Evolutionary conservation across 2,113 vertebrate species (phyloP), one percentile per base, ranked within the genome.

Genomic region (Pituophis catenifer): DNA sequence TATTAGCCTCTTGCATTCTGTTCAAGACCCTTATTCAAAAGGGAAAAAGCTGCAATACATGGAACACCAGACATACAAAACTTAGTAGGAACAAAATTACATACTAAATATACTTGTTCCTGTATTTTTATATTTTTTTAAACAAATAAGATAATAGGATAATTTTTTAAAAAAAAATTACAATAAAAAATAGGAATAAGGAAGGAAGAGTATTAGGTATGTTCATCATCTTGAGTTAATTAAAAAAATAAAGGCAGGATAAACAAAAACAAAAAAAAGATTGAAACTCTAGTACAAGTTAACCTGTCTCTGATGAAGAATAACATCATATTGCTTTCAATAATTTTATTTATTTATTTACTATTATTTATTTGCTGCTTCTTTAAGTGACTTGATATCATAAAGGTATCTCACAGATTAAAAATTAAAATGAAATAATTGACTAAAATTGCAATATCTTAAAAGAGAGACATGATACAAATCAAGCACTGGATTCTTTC

Each of bases 41-140:
- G 88, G 53, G 8, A 0, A 70, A 55, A 93, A 65, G 26, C n/a
- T 0, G 23, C 13, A 89, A 87, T 26, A 33, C 29, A 8, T 0
- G 59, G 17, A 55, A 86, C 92, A 44, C 92, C 33, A 91, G 86
- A 1, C 75, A 1, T 57, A 17, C 92, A 87, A 88, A 93, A 95
- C 94, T 1, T 7, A 81, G 58, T 26, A 57, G 44, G 19, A 62
- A 62, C 9, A 11, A 57, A 23, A 62, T 53, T 93, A 13, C 26
- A 65, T 19, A 26, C 52, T 59, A 26, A 88, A 21, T 52, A 1
- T n/a, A 89, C 8, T 38, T 53, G 62, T 70, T 70, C n/a, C 12
- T 70, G 12, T 70, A 70, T n/a, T 86, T 90, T 38, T 52, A 29
- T 65, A 3, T 48, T 29, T 53, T 55, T 88, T 92, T 55, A 26